Conservation (phyloP, 2,888 invertebrate genomes). For the Leucozona laternaria region DNA sequence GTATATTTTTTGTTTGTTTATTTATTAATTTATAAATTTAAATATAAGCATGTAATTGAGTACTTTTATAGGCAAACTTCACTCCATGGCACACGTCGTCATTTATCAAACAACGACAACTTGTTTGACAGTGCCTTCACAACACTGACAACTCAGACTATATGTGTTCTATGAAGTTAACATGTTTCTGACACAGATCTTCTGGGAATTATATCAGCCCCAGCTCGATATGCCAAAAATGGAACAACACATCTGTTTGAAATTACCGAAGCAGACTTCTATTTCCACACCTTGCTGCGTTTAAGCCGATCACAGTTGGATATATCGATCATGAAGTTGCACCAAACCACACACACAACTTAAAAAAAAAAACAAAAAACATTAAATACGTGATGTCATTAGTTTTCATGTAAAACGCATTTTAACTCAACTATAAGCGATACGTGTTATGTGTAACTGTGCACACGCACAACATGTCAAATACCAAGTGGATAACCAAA, state of each 20-base stretch:
- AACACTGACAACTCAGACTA: not conserved
- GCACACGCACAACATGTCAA: constrained; percentile 3
- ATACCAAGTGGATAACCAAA: constrained; percentile 5
- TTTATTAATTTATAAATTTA: constrained; percentile 26
- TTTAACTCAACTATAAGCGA: not conserved
- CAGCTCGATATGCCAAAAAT: constrained; percentile 35
- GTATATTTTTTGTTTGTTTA: not conserved
- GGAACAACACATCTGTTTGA: constrained; percentile 30
- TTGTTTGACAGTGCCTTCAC: constrained; percentile 16
- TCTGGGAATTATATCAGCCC: constrained; percentile 51
- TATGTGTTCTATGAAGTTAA: constrained; percentile 2
- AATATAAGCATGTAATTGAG: constrained; percentile 69
- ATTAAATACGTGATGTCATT: constrained; percentile 42
- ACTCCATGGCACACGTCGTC: constrained; percentile 35
- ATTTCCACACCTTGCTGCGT: constrained; percentile 12
- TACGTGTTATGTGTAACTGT: constrained; percentile 3
- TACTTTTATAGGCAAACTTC: constrained; percentile 47
- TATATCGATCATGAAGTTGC: constrained; percentile 1
- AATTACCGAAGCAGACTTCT: constrained; percentile 36
- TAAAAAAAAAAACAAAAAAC: not conserved
- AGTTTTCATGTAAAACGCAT: constrained; percentile 30
- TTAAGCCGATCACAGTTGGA: constrained; percentile 4
- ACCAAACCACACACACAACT: not conserved
- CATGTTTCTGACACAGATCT: constrained; percentile 46
- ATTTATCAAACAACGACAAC: constrained; percentile 29